Base-by-base conservation (phyloP, 2,888 invertebrate species). In the Palloptera scutellata region DNA sequence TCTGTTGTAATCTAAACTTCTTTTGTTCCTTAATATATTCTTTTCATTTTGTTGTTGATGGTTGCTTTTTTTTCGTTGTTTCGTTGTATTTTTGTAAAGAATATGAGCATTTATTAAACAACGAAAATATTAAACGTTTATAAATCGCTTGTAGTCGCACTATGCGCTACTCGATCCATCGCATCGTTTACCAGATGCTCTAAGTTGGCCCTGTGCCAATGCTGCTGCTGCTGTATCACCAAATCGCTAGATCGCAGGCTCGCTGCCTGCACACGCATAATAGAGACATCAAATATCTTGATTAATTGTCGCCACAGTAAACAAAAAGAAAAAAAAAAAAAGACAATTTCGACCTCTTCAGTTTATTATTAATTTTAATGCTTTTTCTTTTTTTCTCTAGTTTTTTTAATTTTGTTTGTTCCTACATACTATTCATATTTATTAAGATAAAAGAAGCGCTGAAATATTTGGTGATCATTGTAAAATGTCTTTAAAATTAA, bases 71-170 rank as follows among this genome's bases (percentile, higher is more conserved):
- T 15, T 13, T 11, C 6, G 2, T 30, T 30, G 2, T 30, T 30
- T 41, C 9, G 11, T 19, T 55, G 19, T 54, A 19, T 12, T 20
- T 54, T n/a, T 6, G 13, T 62, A 42, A 63, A 63, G 58, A 55
- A 75, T 75, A 78, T 78, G 64, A 76, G 73, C 73, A 78, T 79
- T 79, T 72, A 77, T 75, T 75, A 51, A 59, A 30, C 30, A 30
- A 30, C 2, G 6, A 71, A 77, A 74, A 73, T 75, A 77, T 76
- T 79, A 76, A 76, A 76, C 71, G 76, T 74, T 75, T 78, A 73
- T 78, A 77, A 79, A 72, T 71, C 75, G 71, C 74, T 40, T 40
- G 11, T 52, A 52, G 13, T 15, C 51, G 61, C 61, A 41, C 51
- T 48, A 40, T 30, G 30, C 17, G 20, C 1, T 30, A n/a, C 53